phyloP scores from a whole-genome alignment of 92 coral and sea anemone species.

The Porites cylindrica region DNA sequence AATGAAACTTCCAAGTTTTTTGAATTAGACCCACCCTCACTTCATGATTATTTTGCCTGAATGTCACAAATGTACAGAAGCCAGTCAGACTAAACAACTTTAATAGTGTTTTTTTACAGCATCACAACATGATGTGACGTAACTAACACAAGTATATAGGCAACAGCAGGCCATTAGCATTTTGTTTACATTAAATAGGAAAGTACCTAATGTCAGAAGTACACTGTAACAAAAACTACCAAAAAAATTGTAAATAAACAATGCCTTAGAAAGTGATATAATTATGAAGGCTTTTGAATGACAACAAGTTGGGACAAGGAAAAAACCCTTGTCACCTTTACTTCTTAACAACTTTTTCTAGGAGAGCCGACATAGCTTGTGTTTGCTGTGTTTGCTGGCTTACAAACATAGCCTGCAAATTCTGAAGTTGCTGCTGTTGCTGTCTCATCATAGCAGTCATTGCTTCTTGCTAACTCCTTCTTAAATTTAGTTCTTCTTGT shows the following conservation, averaged over 20 bases:
- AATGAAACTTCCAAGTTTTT: too few species aligned
- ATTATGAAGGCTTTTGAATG: constrained; percentile 29
- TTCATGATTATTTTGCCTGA: too few species aligned
- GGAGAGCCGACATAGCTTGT: constrained; percentile 46
- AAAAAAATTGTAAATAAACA: not conserved
- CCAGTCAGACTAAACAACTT: too few species aligned
- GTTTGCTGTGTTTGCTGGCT: constrained; percentile 52
- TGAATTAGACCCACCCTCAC: too few species aligned
- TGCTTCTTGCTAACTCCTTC: constrained; percentile 45
- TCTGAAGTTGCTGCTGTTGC: constrained; percentile 59
- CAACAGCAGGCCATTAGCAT: constrained; percentile 19
- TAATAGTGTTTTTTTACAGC: too few species aligned
- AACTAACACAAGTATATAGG: constrained; percentile 24
- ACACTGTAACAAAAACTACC: constrained; percentile 13
- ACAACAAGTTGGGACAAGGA: not conserved
- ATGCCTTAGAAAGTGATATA: constrained; percentile 28
- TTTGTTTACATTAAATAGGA: not conserved
- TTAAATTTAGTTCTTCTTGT: constrained; percentile 53
- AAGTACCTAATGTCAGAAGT: constrained; percentile 22
- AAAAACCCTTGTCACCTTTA: constrained; percentile 39
- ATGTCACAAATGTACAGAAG: too few species aligned
- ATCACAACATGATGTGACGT: constrained; percentile 1
- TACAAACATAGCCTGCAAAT: constrained; percentile 59
- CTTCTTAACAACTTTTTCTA: constrained; percentile 42
- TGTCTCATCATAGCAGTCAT: constrained; percentile 42